These are phyloP conservation scores for Thumatha senex DNA, from an alignment of 2,888 invertebrate genomes.

Conservation along the genomic window DNA sequence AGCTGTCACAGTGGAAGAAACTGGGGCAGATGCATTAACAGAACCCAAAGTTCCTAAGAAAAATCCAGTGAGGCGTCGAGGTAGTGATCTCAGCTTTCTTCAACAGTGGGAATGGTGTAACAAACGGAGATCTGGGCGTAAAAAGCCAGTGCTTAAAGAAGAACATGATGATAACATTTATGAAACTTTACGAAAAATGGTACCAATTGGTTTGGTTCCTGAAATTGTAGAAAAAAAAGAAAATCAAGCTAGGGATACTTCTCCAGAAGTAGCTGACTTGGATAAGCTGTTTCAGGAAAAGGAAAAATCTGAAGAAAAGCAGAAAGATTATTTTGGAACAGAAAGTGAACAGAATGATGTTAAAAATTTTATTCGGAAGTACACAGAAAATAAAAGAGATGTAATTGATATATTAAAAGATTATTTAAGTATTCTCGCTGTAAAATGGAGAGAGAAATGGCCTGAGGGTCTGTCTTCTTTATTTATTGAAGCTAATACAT, in stretches of 20 bases:
- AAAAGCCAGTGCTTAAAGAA: constrained; percentile 60
- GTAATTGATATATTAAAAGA: constrained; percentile 85
- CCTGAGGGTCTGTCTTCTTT: constrained; percentile 82
- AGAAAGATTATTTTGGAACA: constrained; percentile 85
- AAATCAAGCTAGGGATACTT: constrained; percentile 77
- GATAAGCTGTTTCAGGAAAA: constrained; percentile 84
- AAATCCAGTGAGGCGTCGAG: constrained; percentile 84
- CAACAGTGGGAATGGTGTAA: constrained; percentile 92
- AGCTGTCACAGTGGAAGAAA: constrained; percentile 45
- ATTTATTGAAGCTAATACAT: constrained; percentile 85
- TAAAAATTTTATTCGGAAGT: constrained; percentile 83
- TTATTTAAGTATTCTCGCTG: constrained; percentile 81
- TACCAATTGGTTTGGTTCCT: constrained; percentile 84
- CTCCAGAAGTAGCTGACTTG: constrained; percentile 85
- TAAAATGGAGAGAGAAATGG: constrained; percentile 86
- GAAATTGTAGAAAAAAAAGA: constrained; percentile 65
- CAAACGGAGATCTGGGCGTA: constrained; percentile 80
- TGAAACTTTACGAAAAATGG: constrained; percentile 86
- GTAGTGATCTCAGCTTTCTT: constrained; percentile 88
- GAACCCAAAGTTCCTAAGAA: constrained; percentile 76
- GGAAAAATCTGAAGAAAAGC: constrained; percentile 43
- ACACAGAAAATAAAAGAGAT: constrained; percentile 81
- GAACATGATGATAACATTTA: constrained; percentile 84
- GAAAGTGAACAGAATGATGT: constrained; percentile 86
- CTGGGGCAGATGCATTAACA: constrained; percentile 44